A percentile compares a stretch with the other conserved stretches of the same genome.
These are phyloP conservation scores for Hyperopisus bebe DNA, from an alignment of 2,113 vertebrate species.

Conservation along the genomic window DNA sequence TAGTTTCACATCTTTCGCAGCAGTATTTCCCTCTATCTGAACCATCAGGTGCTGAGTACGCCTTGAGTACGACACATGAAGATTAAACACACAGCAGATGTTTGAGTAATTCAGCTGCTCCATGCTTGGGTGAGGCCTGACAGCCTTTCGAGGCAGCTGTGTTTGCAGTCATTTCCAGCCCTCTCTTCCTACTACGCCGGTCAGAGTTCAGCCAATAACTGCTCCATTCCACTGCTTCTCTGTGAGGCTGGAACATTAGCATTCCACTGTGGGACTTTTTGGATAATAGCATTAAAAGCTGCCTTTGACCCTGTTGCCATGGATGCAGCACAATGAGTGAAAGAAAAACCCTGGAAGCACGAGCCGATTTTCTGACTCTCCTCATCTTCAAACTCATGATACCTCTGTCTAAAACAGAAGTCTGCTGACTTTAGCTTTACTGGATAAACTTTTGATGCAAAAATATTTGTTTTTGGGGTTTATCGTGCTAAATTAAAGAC, in stretches of 20 bases:
- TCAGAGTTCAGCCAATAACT: slow-evolving; percentile 60
- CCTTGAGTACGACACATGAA: neutral
- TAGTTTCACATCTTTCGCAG: neutral
- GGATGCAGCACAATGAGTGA: slow-evolving; percentile 60
- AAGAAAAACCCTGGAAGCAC: slow-evolving; percentile 38
- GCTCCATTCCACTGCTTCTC: slow-evolving; percentile 64
- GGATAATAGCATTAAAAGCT: slow-evolving; percentile 70
- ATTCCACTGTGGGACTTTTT: slow-evolving; percentile 62
- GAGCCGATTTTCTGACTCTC: slow-evolving; percentile 30
- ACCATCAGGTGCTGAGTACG: neutral
- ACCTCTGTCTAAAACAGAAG: no score
- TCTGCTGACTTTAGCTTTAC: neutral
- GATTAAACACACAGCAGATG: neutral
- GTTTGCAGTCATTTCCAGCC: slow-evolving; percentile 1
- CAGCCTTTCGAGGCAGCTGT: neutral
- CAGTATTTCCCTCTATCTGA: neutral
- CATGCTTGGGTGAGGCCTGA: neutral
- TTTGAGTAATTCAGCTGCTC: neutral
- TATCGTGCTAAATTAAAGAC: slow-evolving; percentile 16
- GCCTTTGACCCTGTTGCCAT: slow-evolving; percentile 67
- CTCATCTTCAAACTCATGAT: neutral
- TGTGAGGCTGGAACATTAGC: slow-evolving; percentile 62
- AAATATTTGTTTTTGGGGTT: neutral
- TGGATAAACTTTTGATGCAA: neutral
- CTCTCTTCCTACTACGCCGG: slow-evolving; percentile 17